Percentiles rank a stretch among this genome's conserved stretches.
These are phyloP conservation scores for Yasuhikotakia modesta DNA, from an alignment of 2,797 vertebrate genomes.

Conservation along the genomic window DNA sequence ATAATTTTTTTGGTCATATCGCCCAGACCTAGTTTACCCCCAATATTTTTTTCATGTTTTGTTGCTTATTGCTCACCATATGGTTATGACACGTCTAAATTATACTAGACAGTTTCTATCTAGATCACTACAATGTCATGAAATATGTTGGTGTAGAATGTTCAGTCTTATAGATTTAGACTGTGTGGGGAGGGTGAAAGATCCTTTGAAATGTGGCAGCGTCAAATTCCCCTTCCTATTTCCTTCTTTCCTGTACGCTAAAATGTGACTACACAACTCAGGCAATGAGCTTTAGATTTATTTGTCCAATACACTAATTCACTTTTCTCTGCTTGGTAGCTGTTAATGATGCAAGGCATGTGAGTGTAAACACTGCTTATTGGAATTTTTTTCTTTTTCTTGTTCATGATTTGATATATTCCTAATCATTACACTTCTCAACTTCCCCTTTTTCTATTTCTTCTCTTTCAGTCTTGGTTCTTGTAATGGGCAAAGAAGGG, in stretches of 20 bases:
- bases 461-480: constrained; percentile 99
- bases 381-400: constrained; percentile 27
- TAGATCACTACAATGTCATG: background rate
- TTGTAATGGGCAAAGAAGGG: constrained; percentile 99
- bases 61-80: no score
- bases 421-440: constrained; percentile 68
- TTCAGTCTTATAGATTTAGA: background rate
- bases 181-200: background rate
- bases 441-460: constrained; percentile 77
- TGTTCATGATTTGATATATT: constrained; percentile 58
- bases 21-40: no score
- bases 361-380: constrained; percentile 50
- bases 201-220: constrained; percentile 28
- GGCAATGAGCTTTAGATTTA: background rate
- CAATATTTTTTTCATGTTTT: no score
- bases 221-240: constrained; percentile 21
- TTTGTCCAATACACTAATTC: constrained; percentile 25
- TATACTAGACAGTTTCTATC: background rate
- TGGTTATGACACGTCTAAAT: no score
- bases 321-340: constrained; percentile 40
- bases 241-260: constrained; percentile 42
- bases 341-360: constrained; percentile 42
- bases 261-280: background rate
- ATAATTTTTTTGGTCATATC: no score
- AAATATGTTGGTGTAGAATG: background rate